phyloP scores from a whole-genome alignment of 2,797 vertebrate species.

The Chanos chanos region DNA sequence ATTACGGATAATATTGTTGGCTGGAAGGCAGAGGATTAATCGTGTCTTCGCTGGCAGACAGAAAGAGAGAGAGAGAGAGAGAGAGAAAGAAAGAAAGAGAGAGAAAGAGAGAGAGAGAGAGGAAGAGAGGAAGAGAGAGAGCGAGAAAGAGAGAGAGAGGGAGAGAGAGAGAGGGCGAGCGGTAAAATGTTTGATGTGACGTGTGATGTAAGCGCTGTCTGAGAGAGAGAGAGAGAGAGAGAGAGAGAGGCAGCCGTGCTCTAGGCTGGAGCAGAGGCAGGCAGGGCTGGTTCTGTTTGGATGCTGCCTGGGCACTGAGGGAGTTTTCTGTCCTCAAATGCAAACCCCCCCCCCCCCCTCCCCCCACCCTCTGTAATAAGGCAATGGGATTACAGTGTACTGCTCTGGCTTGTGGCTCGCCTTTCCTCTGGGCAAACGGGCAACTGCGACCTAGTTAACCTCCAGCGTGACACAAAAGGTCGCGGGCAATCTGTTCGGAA shows the following conservation, averaged over 20 bases:
- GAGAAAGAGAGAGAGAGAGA: background rate
- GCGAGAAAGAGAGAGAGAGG: too few relatives aligned
- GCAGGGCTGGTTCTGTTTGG: too few relatives aligned
- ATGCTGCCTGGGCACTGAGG: too few relatives aligned
- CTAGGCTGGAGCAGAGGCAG: too few relatives aligned
- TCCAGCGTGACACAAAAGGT: background rate
- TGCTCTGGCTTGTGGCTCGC: background rate
- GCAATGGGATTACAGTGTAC: background rate
- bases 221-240: conserved; percentile 2
- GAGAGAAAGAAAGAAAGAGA: conserved; percentile 1
- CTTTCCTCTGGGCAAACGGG: background rate
- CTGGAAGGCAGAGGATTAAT: background rate
- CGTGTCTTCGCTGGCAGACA: background rate
- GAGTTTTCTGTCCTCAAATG: conserved; percentile 19
- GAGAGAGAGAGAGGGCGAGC: background rate
- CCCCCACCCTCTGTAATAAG: too few relatives aligned
- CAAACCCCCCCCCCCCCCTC: too few relatives aligned
- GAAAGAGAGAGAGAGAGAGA: background rate
- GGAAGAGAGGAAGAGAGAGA: too few relatives aligned
- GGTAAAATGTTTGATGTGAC: too few relatives aligned
- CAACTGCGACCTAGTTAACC: background rate
- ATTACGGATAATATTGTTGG: too few relatives aligned
- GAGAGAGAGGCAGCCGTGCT: background rate
- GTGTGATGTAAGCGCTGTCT: too few relatives aligned
- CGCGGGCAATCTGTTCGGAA: background rate